These are phyloP conservation scores for Autographa gamma DNA, from an alignment of 2,888 invertebrate genomes.

Conservation along the genomic window DNA sequence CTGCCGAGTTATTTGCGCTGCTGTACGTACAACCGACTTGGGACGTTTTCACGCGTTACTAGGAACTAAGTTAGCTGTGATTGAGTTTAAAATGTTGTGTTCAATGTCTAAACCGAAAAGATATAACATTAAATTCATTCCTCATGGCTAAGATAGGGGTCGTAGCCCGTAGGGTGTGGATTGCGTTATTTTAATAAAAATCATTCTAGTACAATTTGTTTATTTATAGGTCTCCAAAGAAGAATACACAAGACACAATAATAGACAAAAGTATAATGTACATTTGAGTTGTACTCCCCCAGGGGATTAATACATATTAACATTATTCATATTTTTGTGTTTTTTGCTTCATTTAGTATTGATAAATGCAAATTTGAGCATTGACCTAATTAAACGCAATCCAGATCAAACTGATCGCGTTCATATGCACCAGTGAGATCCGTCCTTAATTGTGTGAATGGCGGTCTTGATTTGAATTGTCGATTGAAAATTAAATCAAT, in stretches of 20 bases:
- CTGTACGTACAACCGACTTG: constrained; percentile 45
- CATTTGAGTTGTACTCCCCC: no score
- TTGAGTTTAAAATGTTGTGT: background rate
- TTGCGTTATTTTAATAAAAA: no score
- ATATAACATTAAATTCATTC: no score
- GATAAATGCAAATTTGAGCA: background rate
- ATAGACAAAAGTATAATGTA: no score
- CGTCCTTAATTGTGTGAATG: constrained; percentile 52
- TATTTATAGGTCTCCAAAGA: background rate
- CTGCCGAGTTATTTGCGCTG: constrained; percentile 57
- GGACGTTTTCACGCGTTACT: background rate
- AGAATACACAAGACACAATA: background rate
- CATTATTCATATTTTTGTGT: no score
- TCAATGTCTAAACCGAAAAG: background rate
- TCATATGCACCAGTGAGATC: background rate
- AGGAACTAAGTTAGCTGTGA: background rate
- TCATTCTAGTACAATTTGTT: no score
- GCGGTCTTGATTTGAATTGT: constrained; percentile 29
- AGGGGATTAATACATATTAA: no score
- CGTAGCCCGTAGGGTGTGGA: no score
- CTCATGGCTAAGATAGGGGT: no score
- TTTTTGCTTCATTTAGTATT: background rate
- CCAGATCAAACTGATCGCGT: background rate
- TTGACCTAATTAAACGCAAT: background rate
- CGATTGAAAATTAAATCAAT: constrained; percentile 41